Percentiles rank a stretch among this genome's conserved stretches.
phyloP scores from a whole-genome alignment of 1,140 invertebrate species.

The Bathynomus jamesi region DNA sequence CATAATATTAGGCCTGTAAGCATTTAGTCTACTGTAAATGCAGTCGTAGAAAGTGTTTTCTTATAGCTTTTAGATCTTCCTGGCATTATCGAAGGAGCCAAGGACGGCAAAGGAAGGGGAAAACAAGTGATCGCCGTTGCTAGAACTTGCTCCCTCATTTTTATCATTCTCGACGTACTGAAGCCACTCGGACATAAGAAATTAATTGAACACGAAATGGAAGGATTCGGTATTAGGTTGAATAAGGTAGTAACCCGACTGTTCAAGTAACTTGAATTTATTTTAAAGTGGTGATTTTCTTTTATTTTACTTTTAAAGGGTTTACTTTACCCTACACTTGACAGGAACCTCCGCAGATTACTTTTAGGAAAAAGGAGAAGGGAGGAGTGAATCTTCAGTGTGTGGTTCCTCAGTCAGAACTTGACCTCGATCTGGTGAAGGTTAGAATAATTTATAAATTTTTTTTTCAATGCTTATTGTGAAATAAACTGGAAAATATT shows the following conservation, averaged over 20 bases:
- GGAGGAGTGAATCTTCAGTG: constrained; percentile 87
- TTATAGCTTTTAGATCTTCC: constrained; percentile 89
- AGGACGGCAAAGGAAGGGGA: constrained; percentile 96
- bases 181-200: constrained; percentile 95
- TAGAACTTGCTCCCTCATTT: constrained; percentile 93
- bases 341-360: constrained; percentile 93
- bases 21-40: too few species aligned
- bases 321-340: neutral
- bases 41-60: too few species aligned
- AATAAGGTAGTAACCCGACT: constrained; percentile 56
- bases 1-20: too few species aligned
- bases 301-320: neutral
- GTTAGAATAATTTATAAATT: constrained; percentile 7
- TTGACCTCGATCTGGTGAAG: constrained; percentile 91
- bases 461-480: neutral
- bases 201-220: constrained; percentile 94
- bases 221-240: constrained; percentile 94
- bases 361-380: constrained; percentile 95
- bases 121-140: constrained; percentile 99
- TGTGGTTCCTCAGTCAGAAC: constrained; percentile 73
- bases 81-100: constrained; percentile 99
- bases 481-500: too few species aligned
- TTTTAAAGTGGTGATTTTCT: neutral
- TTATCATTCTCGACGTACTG: constrained; percentile 95
- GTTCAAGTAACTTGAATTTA: too few species aligned